phyloP scores from a whole-genome alignment of 2,113 vertebrate genomes.

The Oryzias woworae region DNA sequence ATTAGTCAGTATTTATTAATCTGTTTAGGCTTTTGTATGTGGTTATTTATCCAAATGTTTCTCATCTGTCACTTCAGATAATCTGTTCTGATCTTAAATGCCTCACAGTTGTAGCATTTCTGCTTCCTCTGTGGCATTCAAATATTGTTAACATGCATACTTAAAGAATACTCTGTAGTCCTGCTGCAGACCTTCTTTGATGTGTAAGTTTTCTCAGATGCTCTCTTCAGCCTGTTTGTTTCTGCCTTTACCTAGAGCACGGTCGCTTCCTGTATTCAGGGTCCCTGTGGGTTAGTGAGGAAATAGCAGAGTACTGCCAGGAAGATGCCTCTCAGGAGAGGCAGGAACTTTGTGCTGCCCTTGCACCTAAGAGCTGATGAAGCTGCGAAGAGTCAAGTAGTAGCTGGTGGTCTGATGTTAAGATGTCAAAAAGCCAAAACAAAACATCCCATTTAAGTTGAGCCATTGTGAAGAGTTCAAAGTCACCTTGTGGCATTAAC shows the following conservation, averaged over 20 bases:
- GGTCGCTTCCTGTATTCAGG: slow-evolving; percentile 18
- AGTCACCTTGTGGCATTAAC: neutral
- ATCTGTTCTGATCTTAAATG: too few species aligned
- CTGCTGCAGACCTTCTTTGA: neutral
- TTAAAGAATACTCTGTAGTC: too few species aligned
- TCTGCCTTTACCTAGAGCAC: slow-evolving; percentile 40
- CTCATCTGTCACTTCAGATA: too few species aligned
- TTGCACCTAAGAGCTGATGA: slow-evolving; percentile 15
- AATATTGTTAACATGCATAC: too few species aligned
- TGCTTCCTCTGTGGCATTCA: too few species aligned
- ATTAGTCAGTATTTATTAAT: too few species aligned
- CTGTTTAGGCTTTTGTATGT: too few species aligned
- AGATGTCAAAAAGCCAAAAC: neutral
- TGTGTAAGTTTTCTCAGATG: slow-evolving; percentile 15
- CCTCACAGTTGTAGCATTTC: too few species aligned
- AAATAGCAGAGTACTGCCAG: slow-evolving; percentile 47
- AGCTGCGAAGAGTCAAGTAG: neutral
- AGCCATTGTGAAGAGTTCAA: neutral
- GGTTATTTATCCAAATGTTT: too few species aligned
- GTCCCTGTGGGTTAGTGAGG: slow-evolving; percentile 38
- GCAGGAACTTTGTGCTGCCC: slow-evolving; percentile 2
- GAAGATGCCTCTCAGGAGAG: slow-evolving; percentile 39
- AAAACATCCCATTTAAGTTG: neutral
- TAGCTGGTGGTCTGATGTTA: neutral
- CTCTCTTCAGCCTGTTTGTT: slow-evolving; percentile 5